Percentiles rank a stretch among this genome's conserved stretches.
These are phyloP conservation scores for Capreolus pygargus DNA, from an alignment of 2,113 vertebrate species.

Conservation along the genomic window DNA sequence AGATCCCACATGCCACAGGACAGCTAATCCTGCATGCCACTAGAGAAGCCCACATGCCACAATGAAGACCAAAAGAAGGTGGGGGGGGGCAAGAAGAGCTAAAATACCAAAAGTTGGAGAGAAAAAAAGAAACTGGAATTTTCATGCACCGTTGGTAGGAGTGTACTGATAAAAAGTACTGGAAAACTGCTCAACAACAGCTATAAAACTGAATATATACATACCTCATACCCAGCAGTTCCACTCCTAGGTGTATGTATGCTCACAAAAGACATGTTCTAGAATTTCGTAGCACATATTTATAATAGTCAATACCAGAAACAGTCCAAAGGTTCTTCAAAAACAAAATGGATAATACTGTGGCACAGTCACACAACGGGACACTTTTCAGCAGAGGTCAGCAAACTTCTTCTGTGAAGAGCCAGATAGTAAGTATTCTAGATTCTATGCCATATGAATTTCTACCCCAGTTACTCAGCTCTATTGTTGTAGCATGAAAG, in stretches of 20 bases:
- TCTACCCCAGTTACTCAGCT: neutral
- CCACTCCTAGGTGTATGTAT: neutral
- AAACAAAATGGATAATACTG: neutral
- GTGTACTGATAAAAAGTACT: neutral
- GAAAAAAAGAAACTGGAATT: neutral
- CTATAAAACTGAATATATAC: neutral
- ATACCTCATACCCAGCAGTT: neutral
- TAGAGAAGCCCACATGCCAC: neutral
- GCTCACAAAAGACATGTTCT: neutral
- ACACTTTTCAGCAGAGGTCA: neutral
- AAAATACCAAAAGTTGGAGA: neutral
- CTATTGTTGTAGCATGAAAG: neutral
- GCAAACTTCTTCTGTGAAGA: neutral
- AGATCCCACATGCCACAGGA: neutral
- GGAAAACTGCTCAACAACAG: neutral
- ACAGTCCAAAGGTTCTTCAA: neutral
- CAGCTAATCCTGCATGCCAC: neutral
- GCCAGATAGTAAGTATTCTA: neutral
- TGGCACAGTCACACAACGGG: neutral
- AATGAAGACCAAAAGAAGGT: neutral
- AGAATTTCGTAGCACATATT: neutral
- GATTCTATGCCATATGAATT: neutral
- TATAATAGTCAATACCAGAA: neutral
- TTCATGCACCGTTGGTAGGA: neutral
- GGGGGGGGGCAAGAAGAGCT: neutral